Base-by-base conservation (phyloP, 1,140 invertebrate genomes). In the Hylaeus anthracinus region DNA sequence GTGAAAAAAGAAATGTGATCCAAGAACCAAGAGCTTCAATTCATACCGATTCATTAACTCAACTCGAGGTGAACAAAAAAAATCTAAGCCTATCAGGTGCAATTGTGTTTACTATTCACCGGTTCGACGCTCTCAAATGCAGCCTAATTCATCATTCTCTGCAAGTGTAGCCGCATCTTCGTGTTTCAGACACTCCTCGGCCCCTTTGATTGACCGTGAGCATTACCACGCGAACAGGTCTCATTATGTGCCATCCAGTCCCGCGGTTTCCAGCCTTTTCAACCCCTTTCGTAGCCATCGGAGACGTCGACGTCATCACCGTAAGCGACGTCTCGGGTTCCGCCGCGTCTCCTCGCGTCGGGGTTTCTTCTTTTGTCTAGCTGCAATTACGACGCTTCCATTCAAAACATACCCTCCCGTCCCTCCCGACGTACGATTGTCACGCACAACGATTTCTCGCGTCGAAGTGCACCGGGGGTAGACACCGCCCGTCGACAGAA, bases 341-440 rank as follows among this genome's bases (percentile, higher is more conserved):
- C 75, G 56, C 43, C 14, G 58, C 70, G 51, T 51, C 72, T 58
- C 51, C 39, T 71, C 67, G 51, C 70, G 69, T 76, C 75, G 45
- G 43, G 77, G 81, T 64, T 72, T 51, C 65, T 83, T 88, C 86
- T 88, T 89, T 88, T 85, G 86, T 89, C 88, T 78, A 65, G 26
- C 65, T 9, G 81, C 84, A 88, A 89, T 89, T 89, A 89, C 77
- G 79, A 61, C 78, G 78, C 78, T 85, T 43, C 80, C 82, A 86
- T 88, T 86, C 70, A 83, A 86, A 89, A 84, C 83, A 85, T 80
- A 51, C 51, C 67, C 79, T 9, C 51, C 51, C 51, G 9, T 9
- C 51, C 14, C 79, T 39, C n/a, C n/a, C 39, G 26, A 26, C 10
- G 14, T 63, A 79, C 64, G 65, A 84, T 88, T 88, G 83, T 88